These are phyloP conservation scores for Smithornis capensis DNA, from an alignment of 2,113 vertebrate species.

Conservation along the genomic window DNA sequence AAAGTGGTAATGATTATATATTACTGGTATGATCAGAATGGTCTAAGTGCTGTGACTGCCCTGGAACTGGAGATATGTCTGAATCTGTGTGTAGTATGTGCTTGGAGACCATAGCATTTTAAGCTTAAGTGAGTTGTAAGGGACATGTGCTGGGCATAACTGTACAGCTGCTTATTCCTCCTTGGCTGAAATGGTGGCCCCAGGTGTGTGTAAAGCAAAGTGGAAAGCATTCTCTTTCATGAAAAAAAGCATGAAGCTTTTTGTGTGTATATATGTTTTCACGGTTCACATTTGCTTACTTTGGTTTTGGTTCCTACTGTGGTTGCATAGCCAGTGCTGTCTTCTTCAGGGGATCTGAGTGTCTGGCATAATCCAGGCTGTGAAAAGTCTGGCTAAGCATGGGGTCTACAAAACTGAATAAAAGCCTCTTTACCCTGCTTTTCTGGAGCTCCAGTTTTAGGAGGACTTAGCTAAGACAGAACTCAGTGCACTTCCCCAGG, in stretches of 20 bases:
- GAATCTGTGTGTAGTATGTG: not conserved
- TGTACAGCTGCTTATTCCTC: not conserved
- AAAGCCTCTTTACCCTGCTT: not conserved
- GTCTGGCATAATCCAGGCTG: not conserved
- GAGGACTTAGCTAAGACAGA: not conserved
- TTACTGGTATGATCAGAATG: not conserved
- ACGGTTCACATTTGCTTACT: accelerated
- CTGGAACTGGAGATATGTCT: not conserved
- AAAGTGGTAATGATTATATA: not conserved
- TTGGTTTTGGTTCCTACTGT: not conserved
- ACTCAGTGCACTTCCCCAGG: not conserved
- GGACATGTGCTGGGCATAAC: not conserved
- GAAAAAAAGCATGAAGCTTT: not conserved
- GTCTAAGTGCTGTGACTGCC: not conserved
- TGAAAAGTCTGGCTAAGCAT: not conserved
- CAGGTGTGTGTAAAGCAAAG: not conserved
- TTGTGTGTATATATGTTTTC: not conserved
- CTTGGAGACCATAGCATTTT: not conserved
- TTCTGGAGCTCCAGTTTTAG: not conserved
- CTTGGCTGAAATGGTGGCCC: not conserved
- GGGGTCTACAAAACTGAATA: not conserved
- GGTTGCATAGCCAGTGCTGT: not conserved
- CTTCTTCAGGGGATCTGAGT: not conserved
- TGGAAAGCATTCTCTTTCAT: not conserved
- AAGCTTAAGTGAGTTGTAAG: not conserved